phyloP scores from a whole-genome alignment of 1,140 invertebrate species.

The Bombus fervidus region DNA sequence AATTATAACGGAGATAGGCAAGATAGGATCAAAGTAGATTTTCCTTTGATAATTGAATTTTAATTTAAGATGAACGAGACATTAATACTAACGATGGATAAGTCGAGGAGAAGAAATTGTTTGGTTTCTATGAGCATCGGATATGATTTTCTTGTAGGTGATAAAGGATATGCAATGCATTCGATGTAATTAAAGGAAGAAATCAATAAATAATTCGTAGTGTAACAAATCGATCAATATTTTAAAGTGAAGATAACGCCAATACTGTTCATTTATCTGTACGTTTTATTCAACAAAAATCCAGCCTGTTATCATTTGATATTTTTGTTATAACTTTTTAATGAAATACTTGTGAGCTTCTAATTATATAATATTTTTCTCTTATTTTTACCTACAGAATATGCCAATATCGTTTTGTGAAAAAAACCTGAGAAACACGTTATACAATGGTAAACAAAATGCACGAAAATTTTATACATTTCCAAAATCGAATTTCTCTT shows the following conservation, averaged over 20 bases:
- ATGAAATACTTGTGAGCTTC: neutral
- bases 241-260: no score
- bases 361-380: neutral
- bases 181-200: neutral
- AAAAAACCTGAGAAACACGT: neutral
- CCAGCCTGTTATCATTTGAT: no score
- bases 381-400: neutral
- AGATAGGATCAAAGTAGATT: neutral
- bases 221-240: no score
- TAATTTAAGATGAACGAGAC: no score
- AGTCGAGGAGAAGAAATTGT: neutral
- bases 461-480: no score
- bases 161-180: neutral
- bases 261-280: no score
- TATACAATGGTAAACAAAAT: neutral
- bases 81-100: neutral
- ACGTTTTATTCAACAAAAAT: no score
- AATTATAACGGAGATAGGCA: neutral
- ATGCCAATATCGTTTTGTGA: neutral
- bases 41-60: no score
- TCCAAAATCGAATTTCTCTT: no score
- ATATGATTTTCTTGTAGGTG: neutral
- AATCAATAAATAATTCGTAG: neutral
- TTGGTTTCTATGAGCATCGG: neutral
- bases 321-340: no score